These are phyloP conservation scores for Syrphus vitripennis DNA, from an alignment of 2,888 invertebrate genomes.

Conservation along the genomic window DNA sequence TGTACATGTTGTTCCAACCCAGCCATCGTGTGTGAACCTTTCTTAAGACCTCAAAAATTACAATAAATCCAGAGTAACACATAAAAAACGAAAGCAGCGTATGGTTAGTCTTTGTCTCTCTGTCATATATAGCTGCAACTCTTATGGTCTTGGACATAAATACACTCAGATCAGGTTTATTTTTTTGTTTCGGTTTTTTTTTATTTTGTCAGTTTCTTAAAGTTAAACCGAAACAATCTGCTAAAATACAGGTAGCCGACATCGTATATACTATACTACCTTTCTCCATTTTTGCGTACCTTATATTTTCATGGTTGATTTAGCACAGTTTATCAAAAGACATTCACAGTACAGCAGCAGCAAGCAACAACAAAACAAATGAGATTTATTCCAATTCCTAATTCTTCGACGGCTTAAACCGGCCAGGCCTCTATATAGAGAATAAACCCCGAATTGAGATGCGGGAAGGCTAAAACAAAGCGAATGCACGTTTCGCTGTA, in stretches of 20 bases:
- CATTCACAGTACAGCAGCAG: neutral
- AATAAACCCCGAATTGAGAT: slow-evolving; percentile 5
- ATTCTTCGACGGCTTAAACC: slow-evolving; percentile 40
- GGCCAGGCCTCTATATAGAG: slow-evolving; percentile 20
- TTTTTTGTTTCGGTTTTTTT: slow-evolving; percentile 2
- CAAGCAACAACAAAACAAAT: slow-evolving; percentile 7
- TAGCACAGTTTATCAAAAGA: slow-evolving; percentile 59
- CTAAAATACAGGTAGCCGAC: slow-evolving; percentile 62
- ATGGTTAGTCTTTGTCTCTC: slow-evolving; percentile 48
- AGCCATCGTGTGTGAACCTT: slow-evolving; percentile 66
- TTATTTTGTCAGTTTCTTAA: slow-evolving; percentile 6
- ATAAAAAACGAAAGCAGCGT: slow-evolving; percentile 67
- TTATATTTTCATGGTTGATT: slow-evolving; percentile 69
- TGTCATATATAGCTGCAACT: slow-evolving; percentile 42
- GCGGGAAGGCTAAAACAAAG: slow-evolving; percentile 30
- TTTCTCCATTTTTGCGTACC: slow-evolving; percentile 69
- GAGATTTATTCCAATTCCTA: slow-evolving; percentile 51
- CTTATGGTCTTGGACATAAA: slow-evolving; percentile 35
- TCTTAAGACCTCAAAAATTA: slow-evolving; percentile 66
- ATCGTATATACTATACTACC: slow-evolving; percentile 40
- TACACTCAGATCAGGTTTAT: slow-evolving; percentile 61
- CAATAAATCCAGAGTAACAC: slow-evolving; percentile 69
- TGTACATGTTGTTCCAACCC: slow-evolving; percentile 51
- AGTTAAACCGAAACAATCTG: slow-evolving; percentile 59
- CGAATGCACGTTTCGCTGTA: slow-evolving; percentile 41